A percentile compares a stretch with the other conserved stretches of the same genome.
phyloP scores from a whole-genome alignment of 2,797 vertebrate species.

The Oceanodroma leucorhoa region DNA sequence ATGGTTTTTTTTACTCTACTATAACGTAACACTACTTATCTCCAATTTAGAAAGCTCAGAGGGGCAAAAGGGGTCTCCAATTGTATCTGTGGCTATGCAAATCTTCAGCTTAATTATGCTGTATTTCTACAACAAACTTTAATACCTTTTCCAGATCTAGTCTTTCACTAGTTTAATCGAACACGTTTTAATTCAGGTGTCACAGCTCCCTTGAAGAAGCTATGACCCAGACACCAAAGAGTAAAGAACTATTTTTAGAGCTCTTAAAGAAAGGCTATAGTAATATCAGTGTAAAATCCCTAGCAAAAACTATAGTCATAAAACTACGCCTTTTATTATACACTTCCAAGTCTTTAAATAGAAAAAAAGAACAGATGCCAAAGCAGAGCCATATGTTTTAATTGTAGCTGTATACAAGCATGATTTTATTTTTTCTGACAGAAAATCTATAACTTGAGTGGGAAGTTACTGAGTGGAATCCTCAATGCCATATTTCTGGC shows the following conservation, averaged over 20 bases:
- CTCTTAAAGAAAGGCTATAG: not conserved
- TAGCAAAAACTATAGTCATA: slow-evolving; percentile 18
- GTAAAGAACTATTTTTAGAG: not conserved
- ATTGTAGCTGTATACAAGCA: slow-evolving; percentile 61
- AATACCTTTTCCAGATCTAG: not conserved
- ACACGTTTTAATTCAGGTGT: not conserved
- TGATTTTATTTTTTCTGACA: slow-evolving; percentile 71
- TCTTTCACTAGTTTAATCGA: not conserved
- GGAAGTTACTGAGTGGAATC: slow-evolving; percentile 70
- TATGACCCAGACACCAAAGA: not conserved
- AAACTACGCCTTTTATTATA: slow-evolving; percentile 34
- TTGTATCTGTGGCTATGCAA: not conserved
- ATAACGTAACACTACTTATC: not conserved
- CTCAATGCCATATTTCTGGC: slow-evolving; percentile 66
- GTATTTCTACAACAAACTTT: not conserved
- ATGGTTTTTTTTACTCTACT: not conserved
- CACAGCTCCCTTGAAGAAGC: not conserved
- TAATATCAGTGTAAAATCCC: slow-evolving; percentile 16
- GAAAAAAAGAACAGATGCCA: slow-evolving; percentile 68
- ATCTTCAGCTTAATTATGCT: not conserved
- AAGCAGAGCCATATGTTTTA: slow-evolving; percentile 70
- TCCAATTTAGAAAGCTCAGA: not conserved
- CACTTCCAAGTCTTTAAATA: slow-evolving; percentile 50
- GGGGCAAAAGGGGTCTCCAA: not conserved
- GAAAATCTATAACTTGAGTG: slow-evolving; percentile 71